These are phyloP conservation scores for Tetragonula carbonaria DNA, from an alignment of 2,888 invertebrate species.

Conservation along the genomic window DNA sequence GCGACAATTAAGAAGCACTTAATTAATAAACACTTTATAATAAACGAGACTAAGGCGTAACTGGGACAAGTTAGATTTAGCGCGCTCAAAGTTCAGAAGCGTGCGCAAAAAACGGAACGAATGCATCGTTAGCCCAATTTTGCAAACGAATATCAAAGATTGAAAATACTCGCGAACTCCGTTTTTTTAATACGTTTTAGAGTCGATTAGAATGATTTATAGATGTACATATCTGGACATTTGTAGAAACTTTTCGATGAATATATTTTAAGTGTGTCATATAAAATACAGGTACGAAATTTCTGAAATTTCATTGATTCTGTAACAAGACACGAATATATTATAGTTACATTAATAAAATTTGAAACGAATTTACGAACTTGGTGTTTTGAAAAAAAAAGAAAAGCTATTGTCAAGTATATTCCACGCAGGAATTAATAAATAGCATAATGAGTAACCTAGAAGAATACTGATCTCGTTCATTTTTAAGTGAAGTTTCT, in stretches of 20 bases:
- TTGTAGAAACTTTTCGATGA: too few relatives aligned
- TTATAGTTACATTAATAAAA: too few relatives aligned
- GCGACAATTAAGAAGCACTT: slow-evolving; percentile 73
- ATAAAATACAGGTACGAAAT: too few relatives aligned
- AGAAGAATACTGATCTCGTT: not conserved
- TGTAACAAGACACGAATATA: too few relatives aligned
- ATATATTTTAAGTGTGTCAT: too few relatives aligned
- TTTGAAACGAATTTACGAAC: too few relatives aligned
- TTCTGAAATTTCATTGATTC: too few relatives aligned
- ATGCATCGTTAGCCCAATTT: slow-evolving; percentile 26
- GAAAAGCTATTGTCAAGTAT: not conserved
- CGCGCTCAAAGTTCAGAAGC: slow-evolving; percentile 20
- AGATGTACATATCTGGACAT: too few relatives aligned
- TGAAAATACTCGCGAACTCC: not conserved
- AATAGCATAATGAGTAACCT: not conserved
- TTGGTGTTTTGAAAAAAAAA: too few relatives aligned
- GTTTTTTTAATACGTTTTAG: not conserved
- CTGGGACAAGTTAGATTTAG: slow-evolving; percentile 61
- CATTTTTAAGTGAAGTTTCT: not conserved
- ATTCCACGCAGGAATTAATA: not conserved
- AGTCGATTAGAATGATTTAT: not conserved
- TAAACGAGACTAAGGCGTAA: slow-evolving; percentile 57
- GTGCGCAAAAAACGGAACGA: not conserved
- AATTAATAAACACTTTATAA: slow-evolving; percentile 68
- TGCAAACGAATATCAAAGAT: not conserved